Base-by-base conservation (phyloP, 2,113 vertebrate genomes). In the Gracilinanus agilis region DNA sequence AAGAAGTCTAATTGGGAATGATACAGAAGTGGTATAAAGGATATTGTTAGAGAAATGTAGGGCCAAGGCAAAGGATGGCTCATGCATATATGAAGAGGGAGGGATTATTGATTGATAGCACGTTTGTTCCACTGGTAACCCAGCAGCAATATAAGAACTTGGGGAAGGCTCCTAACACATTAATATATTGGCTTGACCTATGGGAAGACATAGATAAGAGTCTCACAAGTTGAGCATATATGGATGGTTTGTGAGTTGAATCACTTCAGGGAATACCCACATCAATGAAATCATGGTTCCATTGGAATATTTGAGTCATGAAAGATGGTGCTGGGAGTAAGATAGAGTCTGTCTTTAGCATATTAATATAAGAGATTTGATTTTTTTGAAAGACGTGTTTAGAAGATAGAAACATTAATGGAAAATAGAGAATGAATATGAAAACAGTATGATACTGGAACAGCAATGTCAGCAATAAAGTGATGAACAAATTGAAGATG, bases 1-100 rank as follows among this genome's bases (percentile, higher is more conserved):
- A 83, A 40, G 34, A 83, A 40, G 7, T 83, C 67, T 94, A n/a
- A 94, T 91, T 89, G 40, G 16, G 49, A 96, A 90, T 95, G 92
- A 34, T 96, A 92, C n/a, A 83, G 16, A 40, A 83, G 67, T 40
- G 16, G 19, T 21, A 83, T 83, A 83, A 83, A 83, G 19, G 67
- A 40, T 83, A 34, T 83, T 19, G 19, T 67, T 40, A 83, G 67
- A 83, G 7, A 83, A 83, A 83, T 10, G 92, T 89, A 27, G 49
- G 4, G 0, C 0, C 25, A 75, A 40, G 6, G 55, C 10, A 44
- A 27, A 34, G 25, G 1, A 3, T 49, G 29, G 7, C 53, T 90
- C 44, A 56, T 3, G 16, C 44, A 90, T 53, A 91, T 40, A 21
- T 21, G n/a, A n/a, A 83, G 67, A 83, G n/a, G 40, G n/a, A 83